A percentile compares a stretch with the other conserved stretches of the same genome.
phyloP scores from a whole-genome alignment of 2,797 vertebrate genomes.

The Semaprochilodus insignis region DNA sequence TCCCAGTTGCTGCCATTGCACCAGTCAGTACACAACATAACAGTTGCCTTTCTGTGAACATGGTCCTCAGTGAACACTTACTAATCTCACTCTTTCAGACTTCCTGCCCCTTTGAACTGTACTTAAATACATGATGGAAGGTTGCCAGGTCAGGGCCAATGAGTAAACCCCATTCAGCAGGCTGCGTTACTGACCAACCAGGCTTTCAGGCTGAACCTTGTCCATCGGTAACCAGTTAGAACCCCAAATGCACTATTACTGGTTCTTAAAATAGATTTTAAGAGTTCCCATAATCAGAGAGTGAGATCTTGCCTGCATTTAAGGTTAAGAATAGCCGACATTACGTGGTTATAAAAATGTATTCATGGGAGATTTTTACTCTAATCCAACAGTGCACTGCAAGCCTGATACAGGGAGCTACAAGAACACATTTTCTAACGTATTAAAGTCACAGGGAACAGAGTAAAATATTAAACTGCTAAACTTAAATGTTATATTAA shows the following conservation, averaged over 20 bases:
- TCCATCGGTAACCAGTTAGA: slow-evolving; percentile 11
- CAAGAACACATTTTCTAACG: too few species aligned
- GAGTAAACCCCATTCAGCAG: slow-evolving; percentile 25
- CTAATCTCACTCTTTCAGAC: neutral
- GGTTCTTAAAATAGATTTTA: neutral
- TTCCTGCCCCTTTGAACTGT: slow-evolving; percentile 22
- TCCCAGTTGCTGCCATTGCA: neutral
- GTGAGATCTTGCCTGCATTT: too few species aligned
- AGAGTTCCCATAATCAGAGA: neutral
- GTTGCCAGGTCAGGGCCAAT: slow-evolving; percentile 44
- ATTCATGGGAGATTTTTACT: too few species aligned
- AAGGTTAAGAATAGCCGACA: too few species aligned
- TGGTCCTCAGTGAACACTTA: neutral
- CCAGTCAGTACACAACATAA: neutral
- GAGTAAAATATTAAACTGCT: too few species aligned
- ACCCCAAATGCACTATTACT: neutral
- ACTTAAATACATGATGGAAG: slow-evolving; percentile 27
- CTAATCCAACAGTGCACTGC: too few species aligned
- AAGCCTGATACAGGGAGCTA: too few species aligned
- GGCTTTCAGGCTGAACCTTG: neutral
- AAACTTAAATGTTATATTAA: too few species aligned
- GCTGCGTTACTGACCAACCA: slow-evolving; percentile 32
- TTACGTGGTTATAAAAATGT: too few species aligned
- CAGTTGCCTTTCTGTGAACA: neutral
- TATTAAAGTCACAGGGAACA: too few species aligned